Evolutionary conservation across 2,113 vertebrate species (phyloP).

Genomic region (Pterophyllum scalare): DNA sequence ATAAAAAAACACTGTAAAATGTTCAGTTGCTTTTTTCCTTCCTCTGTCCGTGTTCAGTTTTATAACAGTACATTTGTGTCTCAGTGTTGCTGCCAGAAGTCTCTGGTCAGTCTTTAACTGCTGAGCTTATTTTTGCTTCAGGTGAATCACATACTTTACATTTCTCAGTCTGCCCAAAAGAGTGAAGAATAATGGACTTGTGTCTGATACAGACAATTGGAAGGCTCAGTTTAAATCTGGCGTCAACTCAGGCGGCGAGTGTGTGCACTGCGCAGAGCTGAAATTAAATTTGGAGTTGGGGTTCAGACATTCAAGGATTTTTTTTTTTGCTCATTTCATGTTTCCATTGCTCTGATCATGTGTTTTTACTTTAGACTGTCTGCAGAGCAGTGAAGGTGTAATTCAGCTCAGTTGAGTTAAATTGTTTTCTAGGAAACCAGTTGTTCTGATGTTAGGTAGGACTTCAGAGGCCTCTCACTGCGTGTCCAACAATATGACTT

Average conservation of each 20-base stretch:
- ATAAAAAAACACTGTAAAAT: neutral
- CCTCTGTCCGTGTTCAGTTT: neutral
- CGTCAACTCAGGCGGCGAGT: conserved; percentile 7
- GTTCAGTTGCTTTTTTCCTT: neutral
- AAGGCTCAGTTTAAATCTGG: conserved; percentile 41
- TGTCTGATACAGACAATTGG: conserved; percentile 18
- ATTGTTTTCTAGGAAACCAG: conserved; percentile 12
- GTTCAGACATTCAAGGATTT: conserved; percentile 42
- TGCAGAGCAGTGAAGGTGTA: neutral
- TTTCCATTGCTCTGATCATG: conserved; percentile 32
- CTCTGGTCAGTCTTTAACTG: conserved; percentile 19
- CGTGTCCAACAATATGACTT: conserved; percentile 25
- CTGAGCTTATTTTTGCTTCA: conserved; percentile 45
- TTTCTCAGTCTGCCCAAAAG: conserved; percentile 42
- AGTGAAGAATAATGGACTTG: neutral
- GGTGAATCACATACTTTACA: conserved; percentile 53
- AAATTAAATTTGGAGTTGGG: conserved; percentile 44
- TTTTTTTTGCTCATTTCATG: conserved; percentile 32
- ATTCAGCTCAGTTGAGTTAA: conserved; percentile 27
- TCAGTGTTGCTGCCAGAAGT: neutral
- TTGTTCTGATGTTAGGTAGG: conserved; percentile 18
- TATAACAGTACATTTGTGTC: neutral
- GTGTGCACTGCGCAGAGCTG: neutral
- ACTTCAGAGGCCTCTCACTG: conserved; percentile 14
- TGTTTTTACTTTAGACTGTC: conserved; percentile 38